phyloP scores from a whole-genome alignment of 2,797 vertebrate species.

The Melanotaenia nigrans region DNA sequence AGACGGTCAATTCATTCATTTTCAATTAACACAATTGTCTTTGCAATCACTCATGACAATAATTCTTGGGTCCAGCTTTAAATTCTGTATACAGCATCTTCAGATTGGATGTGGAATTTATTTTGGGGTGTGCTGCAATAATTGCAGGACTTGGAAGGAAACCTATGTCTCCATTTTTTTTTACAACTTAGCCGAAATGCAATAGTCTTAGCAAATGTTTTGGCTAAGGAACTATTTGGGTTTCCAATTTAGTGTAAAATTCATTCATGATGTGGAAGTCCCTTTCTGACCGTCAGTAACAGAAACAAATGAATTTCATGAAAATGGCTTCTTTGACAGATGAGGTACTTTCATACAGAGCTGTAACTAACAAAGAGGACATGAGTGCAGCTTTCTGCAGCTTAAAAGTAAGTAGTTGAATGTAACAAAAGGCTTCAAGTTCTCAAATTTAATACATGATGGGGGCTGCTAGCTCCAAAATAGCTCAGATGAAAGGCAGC shows the following conservation, averaged over 20 bases:
- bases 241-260: conserved; percentile 2
- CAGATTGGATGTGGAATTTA: not conserved
- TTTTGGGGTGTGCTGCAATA: not conserved
- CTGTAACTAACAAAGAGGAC: conserved; percentile 12
- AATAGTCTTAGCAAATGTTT: conserved; percentile 10
- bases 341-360: not conserved
- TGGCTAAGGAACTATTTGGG: conserved; percentile 2
- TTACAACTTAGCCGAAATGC: not conserved
- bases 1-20: not conserved
- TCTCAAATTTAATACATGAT: not conserved
- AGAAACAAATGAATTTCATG: not conserved
- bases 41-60: not conserved
- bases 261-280: conserved; percentile 1
- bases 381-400: not conserved
- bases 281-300: not conserved
- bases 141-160: not conserved
- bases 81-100: not conserved
- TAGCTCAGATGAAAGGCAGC: not conserved
- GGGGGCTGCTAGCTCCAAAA: not conserved
- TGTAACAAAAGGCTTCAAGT: not conserved
- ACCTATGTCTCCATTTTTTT: conserved; percentile 7
- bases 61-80: not conserved
- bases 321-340: conserved; percentile 17
- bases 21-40: not conserved
- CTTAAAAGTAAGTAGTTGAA: not conserved